Conservation (phyloP, 2,797 vertebrate genomes). For the Melopsittacus undulatus region DNA sequence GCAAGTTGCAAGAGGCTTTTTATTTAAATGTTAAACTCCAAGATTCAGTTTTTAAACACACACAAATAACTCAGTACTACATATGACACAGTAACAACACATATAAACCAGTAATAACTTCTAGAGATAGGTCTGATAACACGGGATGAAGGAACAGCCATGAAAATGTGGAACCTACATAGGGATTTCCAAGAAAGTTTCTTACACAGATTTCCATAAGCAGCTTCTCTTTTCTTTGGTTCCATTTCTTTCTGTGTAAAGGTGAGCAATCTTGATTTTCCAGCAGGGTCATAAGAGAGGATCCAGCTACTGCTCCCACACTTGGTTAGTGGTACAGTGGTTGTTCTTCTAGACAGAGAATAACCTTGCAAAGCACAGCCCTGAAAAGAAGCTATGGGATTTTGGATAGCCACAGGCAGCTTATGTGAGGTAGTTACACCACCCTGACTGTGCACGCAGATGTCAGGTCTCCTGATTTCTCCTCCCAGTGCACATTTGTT, state of each 20-base stretch:
- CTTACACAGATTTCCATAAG: neutral
- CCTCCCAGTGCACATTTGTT: neutral
- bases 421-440: neutral
- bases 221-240: too few relatives aligned
- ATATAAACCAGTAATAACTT: neutral
- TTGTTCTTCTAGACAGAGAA: neutral
- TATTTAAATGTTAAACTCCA: neutral
- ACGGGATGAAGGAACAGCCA: neutral
- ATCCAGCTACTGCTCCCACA: neutral
- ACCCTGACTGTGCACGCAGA: neutral
- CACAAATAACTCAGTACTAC: neutral
- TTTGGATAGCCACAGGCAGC: neutral
- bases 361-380: neutral
- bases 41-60: neutral
- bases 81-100: neutral
- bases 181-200: neutral
- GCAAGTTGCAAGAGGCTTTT: neutral
- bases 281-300: neutral
- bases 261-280: neutral
- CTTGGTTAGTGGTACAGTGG: neutral
- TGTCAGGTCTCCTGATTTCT: neutral
- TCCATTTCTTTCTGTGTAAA: neutral
- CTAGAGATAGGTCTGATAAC: neutral
- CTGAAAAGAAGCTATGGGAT: neutral
- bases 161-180: neutral